Conservation (phyloP, 2,113 vertebrate species). For the Hymenochirus boettgeri region DNA sequence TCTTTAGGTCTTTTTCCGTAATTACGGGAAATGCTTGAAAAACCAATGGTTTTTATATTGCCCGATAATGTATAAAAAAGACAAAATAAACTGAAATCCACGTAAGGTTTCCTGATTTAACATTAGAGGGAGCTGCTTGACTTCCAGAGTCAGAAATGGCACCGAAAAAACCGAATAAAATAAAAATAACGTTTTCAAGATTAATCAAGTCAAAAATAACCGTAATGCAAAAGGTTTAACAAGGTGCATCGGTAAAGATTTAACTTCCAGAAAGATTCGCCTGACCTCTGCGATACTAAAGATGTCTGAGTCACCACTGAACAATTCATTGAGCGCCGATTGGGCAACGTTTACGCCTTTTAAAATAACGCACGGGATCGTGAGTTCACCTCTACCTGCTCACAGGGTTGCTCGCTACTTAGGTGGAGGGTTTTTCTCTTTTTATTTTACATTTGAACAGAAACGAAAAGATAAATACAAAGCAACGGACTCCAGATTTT, state of each 20-base stretch:
- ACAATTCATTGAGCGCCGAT: neutral
- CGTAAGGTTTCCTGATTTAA: neutral
- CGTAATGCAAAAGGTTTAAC: constrained; percentile 15
- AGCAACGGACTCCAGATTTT: no score
- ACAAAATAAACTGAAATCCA: neutral
- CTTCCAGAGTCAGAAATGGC: neutral
- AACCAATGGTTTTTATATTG: no score
- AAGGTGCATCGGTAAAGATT: constrained; percentile 19
- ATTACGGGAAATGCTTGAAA: no score
- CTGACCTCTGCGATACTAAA: constrained; percentile 18
- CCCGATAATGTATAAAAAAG: neutral
- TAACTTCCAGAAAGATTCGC: constrained; percentile 1
- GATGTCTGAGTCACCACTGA: constrained; percentile 3
- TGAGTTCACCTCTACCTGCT: neutral
- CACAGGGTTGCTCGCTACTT: no score
- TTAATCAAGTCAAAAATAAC: constrained; percentile 8
- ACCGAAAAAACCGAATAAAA: no score
- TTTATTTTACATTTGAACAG: no score
- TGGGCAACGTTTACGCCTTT: neutral
- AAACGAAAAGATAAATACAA: no score
- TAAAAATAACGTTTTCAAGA: constrained; percentile 12
- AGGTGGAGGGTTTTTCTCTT: no score
- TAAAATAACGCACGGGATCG: neutral
- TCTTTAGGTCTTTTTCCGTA: no score
- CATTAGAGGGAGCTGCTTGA: constrained; percentile 21